Conservation (phyloP, 2,797 vertebrate genomes). For the Varecia variegata region DNA sequence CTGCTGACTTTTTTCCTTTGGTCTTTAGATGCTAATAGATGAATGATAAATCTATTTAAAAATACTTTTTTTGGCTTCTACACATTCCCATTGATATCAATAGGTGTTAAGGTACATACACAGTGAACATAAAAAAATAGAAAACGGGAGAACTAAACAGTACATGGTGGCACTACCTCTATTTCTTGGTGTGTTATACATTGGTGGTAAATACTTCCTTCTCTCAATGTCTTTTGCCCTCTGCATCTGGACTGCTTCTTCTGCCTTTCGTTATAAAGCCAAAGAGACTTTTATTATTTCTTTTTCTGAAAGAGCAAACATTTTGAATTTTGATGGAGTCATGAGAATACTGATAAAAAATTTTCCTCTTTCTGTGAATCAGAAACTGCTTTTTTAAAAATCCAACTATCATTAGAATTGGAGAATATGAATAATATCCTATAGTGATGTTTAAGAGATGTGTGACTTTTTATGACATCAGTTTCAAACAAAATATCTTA, state of each 20-base stretch:
- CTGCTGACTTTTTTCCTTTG: conserved; percentile 48
- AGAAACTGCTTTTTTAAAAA: conserved; percentile 35
- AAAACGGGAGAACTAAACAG: not conserved
- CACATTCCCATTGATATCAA: not conserved
- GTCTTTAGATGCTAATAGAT: conserved; percentile 25
- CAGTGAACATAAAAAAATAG: not conserved
- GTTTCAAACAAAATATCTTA: not conserved
- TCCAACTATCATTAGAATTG: not conserved
- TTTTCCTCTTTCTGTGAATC: not conserved
- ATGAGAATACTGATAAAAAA: not conserved
- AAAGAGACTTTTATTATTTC: conserved; percentile 29
- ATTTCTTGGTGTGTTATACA: not conserved
- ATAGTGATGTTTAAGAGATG: not conserved
- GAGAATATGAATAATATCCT: not conserved
- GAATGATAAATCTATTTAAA: conserved; percentile 52
- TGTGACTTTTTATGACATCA: not conserved
- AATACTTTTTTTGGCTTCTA: not conserved
- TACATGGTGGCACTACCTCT: not conserved
- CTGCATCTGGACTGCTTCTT: conserved; percentile 31
- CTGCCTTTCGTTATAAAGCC: conserved; percentile 22
- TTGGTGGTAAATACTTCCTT: not conserved
- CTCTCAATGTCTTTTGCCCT: conserved; percentile 6
- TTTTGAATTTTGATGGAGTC: conserved; percentile 28
- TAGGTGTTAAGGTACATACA: not conserved
- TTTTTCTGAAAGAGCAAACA: conserved; percentile 46